These are phyloP conservation scores for Drosophila monieri DNA, from an alignment of 2,888 invertebrate species.

Conservation along the genomic window DNA sequence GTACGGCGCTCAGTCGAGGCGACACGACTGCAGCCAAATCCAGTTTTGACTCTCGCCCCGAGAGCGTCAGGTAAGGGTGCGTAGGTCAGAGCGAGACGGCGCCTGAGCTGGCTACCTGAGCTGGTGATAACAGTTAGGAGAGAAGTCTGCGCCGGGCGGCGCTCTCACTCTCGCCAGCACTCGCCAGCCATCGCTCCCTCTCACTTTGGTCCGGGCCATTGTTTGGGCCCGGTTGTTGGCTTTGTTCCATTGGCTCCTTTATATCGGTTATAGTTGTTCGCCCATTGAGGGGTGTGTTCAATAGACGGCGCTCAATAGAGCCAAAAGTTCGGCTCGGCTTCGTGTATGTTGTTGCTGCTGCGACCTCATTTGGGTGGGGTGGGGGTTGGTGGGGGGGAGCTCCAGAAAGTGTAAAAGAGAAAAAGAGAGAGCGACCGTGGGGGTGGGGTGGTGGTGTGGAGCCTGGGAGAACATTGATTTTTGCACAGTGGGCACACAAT, in stretches of 20 bases:
- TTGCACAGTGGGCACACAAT: constrained; percentile 68
- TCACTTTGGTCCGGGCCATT: constrained; percentile 52
- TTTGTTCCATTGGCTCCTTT: constrained; percentile 79
- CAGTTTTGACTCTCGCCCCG: constrained; percentile 54
- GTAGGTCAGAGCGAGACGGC: constrained; percentile 52
- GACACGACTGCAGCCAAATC: constrained; percentile 76
- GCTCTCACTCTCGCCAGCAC: constrained; percentile 47
- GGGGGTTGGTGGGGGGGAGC: not conserved
- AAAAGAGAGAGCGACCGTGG: constrained; percentile 2
- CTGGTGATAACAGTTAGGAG: not conserved
- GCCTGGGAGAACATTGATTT: constrained; percentile 36
- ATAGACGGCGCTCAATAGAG: constrained; percentile 70
- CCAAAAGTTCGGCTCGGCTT: constrained; percentile 56
- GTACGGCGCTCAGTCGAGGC: constrained; percentile 70
- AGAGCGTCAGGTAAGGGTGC: constrained; percentile 45
- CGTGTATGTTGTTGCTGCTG: constrained; percentile 59
- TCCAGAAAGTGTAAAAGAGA: constrained; percentile 4
- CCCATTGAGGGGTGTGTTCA: constrained; percentile 80
- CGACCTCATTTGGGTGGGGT: constrained; percentile 61
- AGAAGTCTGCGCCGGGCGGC: constrained; percentile 34
- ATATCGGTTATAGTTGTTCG: constrained; percentile 78
- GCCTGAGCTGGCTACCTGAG: constrained; percentile 19
- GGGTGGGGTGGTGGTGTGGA: constrained; percentile 5
- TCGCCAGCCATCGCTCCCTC: constrained; percentile 46
- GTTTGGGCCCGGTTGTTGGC: constrained; percentile 60